phyloP scores from a whole-genome alignment of 2,888 invertebrate genomes.

The Rhamnusium bicolor region DNA sequence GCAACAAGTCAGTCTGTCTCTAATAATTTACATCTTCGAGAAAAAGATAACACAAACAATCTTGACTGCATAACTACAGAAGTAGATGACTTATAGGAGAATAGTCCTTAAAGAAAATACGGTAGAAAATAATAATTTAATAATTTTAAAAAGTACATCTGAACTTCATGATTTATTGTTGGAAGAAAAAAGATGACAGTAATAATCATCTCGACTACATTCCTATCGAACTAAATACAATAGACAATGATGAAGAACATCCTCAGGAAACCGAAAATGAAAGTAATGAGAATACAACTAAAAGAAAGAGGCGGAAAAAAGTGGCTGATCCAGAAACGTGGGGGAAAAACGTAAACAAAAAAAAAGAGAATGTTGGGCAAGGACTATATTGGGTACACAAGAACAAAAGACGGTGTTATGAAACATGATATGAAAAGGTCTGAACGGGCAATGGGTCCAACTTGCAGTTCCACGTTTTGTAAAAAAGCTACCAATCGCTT shows the following conservation, averaged over 20 bases:
- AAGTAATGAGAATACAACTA: conserved; percentile 7
- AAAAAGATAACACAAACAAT: conserved; percentile 6
- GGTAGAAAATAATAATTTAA: conserved; percentile 1
- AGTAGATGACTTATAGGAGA: neutral
- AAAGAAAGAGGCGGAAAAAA: neutral
- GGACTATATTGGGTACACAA: too few species aligned
- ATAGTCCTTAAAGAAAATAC: too few species aligned
- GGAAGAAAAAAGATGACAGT: conserved; percentile 1
- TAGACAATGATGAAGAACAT: conserved; percentile 5
- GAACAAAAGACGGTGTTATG: too few species aligned
- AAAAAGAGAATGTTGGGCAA: conserved; percentile 1
- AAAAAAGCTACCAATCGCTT: neutral
- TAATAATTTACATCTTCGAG: neutral
- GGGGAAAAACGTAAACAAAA: neutral
- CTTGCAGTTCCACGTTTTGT: neutral
- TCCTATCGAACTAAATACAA: conserved; percentile 2
- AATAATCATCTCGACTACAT: conserved; percentile 2
- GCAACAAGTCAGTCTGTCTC: conserved; percentile 7
- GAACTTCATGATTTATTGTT: neutral
- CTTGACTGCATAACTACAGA: neutral
- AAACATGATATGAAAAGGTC: too few species aligned
- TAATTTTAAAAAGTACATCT: neutral
- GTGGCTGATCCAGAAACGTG: conserved; percentile 3
- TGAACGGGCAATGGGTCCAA: too few species aligned
- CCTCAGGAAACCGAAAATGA: neutral